Evolutionary conservation across 2,797 vertebrate species (phyloP), one percentile per base, ranked within the genome.

Genomic region (Otolemur crassicaudatus): DNA sequence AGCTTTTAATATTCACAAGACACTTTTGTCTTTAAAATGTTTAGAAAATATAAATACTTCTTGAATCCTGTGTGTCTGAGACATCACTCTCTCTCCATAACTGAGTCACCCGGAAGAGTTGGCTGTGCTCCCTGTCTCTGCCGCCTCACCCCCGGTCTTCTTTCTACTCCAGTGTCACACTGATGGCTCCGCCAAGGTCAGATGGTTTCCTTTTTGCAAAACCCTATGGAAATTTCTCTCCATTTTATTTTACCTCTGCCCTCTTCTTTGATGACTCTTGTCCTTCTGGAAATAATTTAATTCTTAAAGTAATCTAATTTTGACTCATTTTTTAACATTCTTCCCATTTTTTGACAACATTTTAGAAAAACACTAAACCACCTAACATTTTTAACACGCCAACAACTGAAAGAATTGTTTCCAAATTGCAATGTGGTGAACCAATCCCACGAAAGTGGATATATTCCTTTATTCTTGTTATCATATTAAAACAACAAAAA

Each of bases 271-370:
- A 91, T 23, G 10, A 76, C 17, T 43, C 27, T 5, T n/a, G 29
- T 94, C 80, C 22, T 67, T 84, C 16, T 56, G 53, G 63, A 90
- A 87, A 72, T 89, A 70, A 5, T 90, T 70, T 76, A 60, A 31
- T 29, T 86, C 60, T 85, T 75, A 75, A 75, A 69, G 20, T 94
- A 85, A 89, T 9, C 12, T 61, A 81, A 82, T 81, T 85, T 94
- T 82, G 79, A 46, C 27, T 79, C 53, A 31, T 29, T 72, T 60
- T 90, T 91, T 63, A 91, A 90, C 31, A 69, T 72, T 56, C 3
- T 86, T 7, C 76, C 67, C 10, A 91, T 70, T 85, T 20, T 63
- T 53, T 53, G 49, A 53, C 49, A 53, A 53, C 14, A 53, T 53
- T 14, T 53, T 53, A 53, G 49, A 53, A 53, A 53, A 53, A 46